Percentiles rank a stretch among this genome's conserved stretches.
These are phyloP conservation scores for Pocota personata DNA, from an alignment of 2,888 invertebrate genomes.

Conservation along the genomic window DNA sequence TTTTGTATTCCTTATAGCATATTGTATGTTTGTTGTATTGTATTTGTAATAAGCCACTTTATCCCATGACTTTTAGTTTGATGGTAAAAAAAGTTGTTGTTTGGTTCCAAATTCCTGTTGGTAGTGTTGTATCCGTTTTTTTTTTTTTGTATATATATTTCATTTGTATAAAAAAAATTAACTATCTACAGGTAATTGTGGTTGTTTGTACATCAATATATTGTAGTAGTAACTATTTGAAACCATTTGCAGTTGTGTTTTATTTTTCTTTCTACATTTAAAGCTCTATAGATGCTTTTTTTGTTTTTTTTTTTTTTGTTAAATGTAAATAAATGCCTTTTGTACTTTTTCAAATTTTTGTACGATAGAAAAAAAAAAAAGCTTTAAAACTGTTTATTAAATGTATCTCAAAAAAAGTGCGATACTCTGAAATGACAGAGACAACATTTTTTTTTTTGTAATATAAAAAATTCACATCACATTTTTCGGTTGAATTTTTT, in stretches of 20 bases:
- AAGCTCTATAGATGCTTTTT: constrained; percentile 5
- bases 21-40: background rate
- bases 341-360: constrained; percentile 3
- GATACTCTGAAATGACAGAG: constrained; percentile 17
- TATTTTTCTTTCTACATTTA: constrained; percentile 11
- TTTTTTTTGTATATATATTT: background rate
- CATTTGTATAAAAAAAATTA: constrained; percentile 6
- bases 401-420: background rate
- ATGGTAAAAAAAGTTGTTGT: constrained; percentile 4
- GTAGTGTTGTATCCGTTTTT: constrained; percentile 1
- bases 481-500: background rate
- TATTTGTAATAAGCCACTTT: background rate
- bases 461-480: constrained; percentile 11
- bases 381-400: background rate
- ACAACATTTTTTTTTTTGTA: background rate
- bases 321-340: constrained; percentile 34
- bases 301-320: background rate
- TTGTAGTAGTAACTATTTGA: constrained; percentile 29
- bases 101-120: constrained; percentile 21
- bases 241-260: constrained; percentile 47
- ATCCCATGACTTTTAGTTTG: background rate
- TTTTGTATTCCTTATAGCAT: background rate
- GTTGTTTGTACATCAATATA: constrained; percentile 23
- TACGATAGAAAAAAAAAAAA: constrained; percentile 13
- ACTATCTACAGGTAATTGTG: constrained; percentile 30